These are phyloP conservation scores for Apis dorsata DNA, from an alignment of 1,140 invertebrate species.

Conservation along the genomic window DNA sequence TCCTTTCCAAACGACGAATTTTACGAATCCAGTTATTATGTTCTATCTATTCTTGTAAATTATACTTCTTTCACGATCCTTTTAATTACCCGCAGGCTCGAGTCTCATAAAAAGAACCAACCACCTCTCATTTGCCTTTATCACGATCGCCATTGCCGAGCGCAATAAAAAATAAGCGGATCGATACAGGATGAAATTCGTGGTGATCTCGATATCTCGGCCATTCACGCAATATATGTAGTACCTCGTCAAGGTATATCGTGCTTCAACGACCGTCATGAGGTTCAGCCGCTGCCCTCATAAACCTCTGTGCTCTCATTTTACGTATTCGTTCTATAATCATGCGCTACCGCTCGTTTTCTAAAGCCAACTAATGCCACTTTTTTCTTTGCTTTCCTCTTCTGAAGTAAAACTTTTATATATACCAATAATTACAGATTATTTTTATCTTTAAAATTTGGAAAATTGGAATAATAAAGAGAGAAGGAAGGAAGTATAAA, in stretches of 20 bases:
- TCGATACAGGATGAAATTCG: constrained; percentile 32
- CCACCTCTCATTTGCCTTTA: background rate
- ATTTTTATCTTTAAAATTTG: too few relatives aligned
- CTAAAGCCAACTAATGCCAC: background rate
- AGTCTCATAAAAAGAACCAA: background rate
- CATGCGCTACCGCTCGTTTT: constrained; percentile 1
- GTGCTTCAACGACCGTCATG: background rate
- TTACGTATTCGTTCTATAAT: constrained; percentile 1
- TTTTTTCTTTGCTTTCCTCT: too few relatives aligned
- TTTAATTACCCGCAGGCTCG: constrained; percentile 2
- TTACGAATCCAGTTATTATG: background rate
- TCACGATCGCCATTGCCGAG: background rate
- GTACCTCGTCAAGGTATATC: background rate
- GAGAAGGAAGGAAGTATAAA: too few relatives aligned
- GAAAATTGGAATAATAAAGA: too few relatives aligned
- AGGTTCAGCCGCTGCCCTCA: background rate
- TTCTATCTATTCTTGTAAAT: background rate
- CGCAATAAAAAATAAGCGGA: constrained; percentile 33
- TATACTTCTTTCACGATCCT: background rate
- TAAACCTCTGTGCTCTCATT: background rate
- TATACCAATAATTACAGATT: too few relatives aligned
- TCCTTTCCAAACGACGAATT: background rate
- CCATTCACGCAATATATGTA: background rate
- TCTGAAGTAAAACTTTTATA: too few relatives aligned
- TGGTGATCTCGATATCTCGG: constrained; percentile 8